Conservation (phyloP, 2,113 vertebrate species). For the Alethe diademata region DNA sequence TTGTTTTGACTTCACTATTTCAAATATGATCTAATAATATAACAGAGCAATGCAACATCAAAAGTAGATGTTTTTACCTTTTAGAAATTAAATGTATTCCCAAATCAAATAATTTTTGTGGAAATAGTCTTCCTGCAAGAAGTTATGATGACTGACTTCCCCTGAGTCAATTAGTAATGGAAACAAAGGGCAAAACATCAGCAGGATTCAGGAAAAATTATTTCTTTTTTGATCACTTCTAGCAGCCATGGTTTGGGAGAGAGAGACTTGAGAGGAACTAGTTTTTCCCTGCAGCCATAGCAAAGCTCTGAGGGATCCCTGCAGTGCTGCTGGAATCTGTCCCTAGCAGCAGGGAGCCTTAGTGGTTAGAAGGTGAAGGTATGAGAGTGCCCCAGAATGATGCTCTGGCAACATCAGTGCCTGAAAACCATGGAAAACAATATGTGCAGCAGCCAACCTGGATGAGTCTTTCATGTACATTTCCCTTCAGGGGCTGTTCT, state of each 20-base stretch:
- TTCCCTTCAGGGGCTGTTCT: not conserved
- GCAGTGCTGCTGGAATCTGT: not conserved
- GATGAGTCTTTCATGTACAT: not conserved
- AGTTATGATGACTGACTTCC: not conserved
- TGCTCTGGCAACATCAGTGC: not conserved
- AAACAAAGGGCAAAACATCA: slow-evolving; percentile 18
- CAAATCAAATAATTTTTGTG: not conserved
- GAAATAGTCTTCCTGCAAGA: not conserved
- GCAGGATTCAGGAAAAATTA: not conserved
- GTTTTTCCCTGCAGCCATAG: not conserved
- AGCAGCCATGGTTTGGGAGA: not conserved
- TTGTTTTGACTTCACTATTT: slow-evolving; percentile 48
- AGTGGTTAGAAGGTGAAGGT: not conserved
- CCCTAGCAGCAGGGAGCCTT: not conserved
- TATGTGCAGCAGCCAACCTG: not conserved
- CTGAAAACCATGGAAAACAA: not conserved
- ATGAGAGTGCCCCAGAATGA: not conserved
- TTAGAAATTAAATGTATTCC: slow-evolving; percentile 4
- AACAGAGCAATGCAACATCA: not conserved
- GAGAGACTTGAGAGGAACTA: not conserved
- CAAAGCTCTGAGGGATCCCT: not conserved
- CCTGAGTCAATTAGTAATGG: not conserved
- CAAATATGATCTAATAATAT: not conserved
- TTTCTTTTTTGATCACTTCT: not conserved
- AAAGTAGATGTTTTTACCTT: slow-evolving; percentile 1